Base-by-base conservation (phyloP, 2,113 vertebrate species). In the Burhinus bistriatus region DNA sequence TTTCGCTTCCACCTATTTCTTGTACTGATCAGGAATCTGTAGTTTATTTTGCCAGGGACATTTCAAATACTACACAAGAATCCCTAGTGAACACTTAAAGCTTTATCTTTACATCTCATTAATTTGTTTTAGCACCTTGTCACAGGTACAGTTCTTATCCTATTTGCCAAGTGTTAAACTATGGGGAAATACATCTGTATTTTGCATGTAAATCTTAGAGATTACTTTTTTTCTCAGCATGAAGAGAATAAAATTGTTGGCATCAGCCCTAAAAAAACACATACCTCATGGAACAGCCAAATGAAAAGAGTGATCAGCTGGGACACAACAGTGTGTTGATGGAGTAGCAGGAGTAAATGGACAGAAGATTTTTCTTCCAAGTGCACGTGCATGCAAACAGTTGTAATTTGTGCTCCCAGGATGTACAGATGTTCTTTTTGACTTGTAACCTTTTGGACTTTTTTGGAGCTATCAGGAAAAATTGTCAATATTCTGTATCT, bases 111-210 rank as follows among this genome's bases (percentile, higher is more conserved):
- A 21, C 38, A 47, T 58, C 34, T 92, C 51, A 69, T 78, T 76
- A 73, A 81, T 83, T 95, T 88, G 7, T 70, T 94, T 92, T 71
- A 93, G 62, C 66, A 96, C 61, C 61, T 95, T 87, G n/a, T 94
- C 66, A 77, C 57, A 87, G 86, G 36, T 91, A 79, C 34, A 45
- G 55, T 85, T 55, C 36, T 10, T 52, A 54, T 70, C 12, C 79
- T 77, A 0, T 91, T 38, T 84, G 71, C 59, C 42, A 77, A 30
- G 19, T 27, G 5, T 82, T 91, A 76, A 64, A 70, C 54, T 73
- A 18, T 30, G 42, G n/a, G 57, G 65, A 96, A 94, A 82, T 89
- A 51, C 12, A 44, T 76, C 47, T 3, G 0, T 90, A 72, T 89
- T 94, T 75, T 75, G 40, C 40, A 47, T 47, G 22, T 85, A 82